Conservation (phyloP, 2,113 vertebrate genomes). For the Laticauda colubrina region DNA sequence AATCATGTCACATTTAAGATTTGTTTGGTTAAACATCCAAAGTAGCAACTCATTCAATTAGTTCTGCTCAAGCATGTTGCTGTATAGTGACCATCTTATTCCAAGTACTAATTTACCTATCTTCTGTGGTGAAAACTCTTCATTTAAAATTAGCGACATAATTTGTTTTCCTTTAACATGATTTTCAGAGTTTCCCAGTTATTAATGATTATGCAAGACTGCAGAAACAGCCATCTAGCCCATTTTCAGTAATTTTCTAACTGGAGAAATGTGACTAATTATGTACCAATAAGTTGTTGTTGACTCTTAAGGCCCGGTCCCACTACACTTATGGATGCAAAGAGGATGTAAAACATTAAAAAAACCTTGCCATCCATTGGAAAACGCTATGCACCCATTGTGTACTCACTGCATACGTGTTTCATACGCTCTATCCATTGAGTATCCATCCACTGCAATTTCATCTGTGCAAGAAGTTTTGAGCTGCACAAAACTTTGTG, state of each 20-base stretch:
- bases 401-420: too few species aligned
- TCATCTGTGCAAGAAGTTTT: too few species aligned
- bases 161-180: background rate
- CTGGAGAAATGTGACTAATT: background rate
- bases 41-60: background rate
- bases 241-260: background rate
- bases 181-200: background rate
- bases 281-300: background rate
- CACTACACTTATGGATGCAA: too few species aligned
- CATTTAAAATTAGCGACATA: background rate
- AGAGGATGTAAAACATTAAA: too few species aligned
- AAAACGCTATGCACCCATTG: too few species aligned
- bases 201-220: background rate
- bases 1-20: background rate
- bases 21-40: background rate
- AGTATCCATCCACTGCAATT: too few species aligned
- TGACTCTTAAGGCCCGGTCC: background rate
- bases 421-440: too few species aligned
- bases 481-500: too few species aligned
- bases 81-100: background rate
- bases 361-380: too few species aligned
- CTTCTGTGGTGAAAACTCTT: background rate
- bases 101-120: background rate
- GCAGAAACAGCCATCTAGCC: background rate
- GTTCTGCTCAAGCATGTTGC: background rate